Conservation (phyloP, 2,797 vertebrate genomes). For the Lepilemur ruficaudatus region DNA sequence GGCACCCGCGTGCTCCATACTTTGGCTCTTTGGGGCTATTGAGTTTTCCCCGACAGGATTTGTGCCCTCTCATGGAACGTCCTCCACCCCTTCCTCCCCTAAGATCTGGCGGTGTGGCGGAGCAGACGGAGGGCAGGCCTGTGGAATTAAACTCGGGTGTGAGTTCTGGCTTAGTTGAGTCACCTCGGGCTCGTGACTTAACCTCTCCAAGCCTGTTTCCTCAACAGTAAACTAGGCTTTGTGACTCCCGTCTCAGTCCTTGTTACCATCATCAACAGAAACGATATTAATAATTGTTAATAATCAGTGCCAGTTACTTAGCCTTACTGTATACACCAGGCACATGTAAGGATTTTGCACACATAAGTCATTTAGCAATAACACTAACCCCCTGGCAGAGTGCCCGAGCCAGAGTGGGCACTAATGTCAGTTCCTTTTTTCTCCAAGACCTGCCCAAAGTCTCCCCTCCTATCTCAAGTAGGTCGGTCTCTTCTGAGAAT, state of each 20-base stretch:
- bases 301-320: background rate
- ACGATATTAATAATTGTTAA: background rate
- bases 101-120: background rate
- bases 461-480: rapidly evolving
- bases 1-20: rapidly evolving
- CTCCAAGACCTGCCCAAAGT: background rate
- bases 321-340: background rate
- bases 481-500: background rate
- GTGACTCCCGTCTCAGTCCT: background rate
- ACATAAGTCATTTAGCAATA: background rate
- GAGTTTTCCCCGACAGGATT: background rate
- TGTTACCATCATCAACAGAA: background rate
- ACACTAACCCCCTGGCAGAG: no score
- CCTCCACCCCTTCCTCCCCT: background rate
- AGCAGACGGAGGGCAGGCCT: background rate
- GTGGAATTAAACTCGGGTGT: background rate
- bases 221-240: background rate
- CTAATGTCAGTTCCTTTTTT: background rate
- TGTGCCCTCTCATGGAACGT: background rate
- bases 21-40: background rate
- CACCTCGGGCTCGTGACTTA: no score
- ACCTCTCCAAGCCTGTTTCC: background rate
- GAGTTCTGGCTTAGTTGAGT: background rate
- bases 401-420: rapidly evolving
- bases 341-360: rapidly evolving